Base-by-base conservation (phyloP, 2,797 vertebrate species). In the Danio kyathit region DNA sequence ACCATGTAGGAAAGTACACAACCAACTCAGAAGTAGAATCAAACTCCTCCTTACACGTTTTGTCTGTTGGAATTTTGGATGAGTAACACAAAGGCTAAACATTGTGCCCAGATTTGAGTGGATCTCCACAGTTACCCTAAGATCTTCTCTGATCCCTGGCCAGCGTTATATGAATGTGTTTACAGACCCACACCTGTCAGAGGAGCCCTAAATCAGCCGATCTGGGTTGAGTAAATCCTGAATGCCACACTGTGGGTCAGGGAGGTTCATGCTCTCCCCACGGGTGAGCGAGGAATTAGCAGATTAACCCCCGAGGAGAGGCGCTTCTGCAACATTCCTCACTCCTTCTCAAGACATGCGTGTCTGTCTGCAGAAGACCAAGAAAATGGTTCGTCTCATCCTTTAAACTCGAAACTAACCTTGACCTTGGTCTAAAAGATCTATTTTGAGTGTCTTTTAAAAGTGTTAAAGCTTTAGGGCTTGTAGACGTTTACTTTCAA, bases 241-340 rank as follows among this genome's bases (percentile, higher is more conserved):
- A 81, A 72, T 72, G 65, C n/a, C 71, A 83, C 52, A 79, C 48
- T 49, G 40, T n/a, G 49, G 60, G 76, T 81, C 59, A 79, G 7
- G 60, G 17, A 51, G 65, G 66, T 74, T 82, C 17, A 81, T 11
- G 7, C 17, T 81, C 44, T 73, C 51, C 73, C 74, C 66, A 52
- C 13, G 19, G 76, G 52, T 41, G 10, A 79, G 65, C 54, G 74
- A 80, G 76, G 73, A 83, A 86, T 88, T 85, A 82, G 64, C 60
- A 89, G 83, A 87, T 89, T 78, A 87, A 89, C 82, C 86, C n/a
- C 71, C 57, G 81, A 67, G 67, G 49, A 81, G 83, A 87, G 89
- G 87, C 52, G 41, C 85, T 82, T 56, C 79, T 86, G 86, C 81
- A 82, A 92, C 88, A 93, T 93, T 93, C 92, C 91, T 90, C 88